Conservation (phyloP, 2,113 vertebrate species). For the Phalacrocorax carbo region DNA sequence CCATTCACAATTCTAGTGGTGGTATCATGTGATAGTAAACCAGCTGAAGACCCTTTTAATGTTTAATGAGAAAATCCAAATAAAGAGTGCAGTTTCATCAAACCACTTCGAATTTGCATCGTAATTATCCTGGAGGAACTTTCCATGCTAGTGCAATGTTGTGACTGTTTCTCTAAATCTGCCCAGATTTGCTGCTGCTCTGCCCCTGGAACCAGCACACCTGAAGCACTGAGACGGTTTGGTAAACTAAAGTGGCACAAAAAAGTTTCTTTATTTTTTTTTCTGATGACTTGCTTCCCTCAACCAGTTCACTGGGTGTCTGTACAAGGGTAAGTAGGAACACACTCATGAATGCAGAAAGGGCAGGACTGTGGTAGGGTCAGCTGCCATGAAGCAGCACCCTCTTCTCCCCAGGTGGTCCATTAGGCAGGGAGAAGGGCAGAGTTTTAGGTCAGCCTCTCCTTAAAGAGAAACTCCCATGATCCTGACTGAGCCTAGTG, state of each 20-base stretch:
- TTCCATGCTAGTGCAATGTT: not conserved
- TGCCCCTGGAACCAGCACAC: not conserved
- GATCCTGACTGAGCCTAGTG: not conserved
- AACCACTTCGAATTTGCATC: not conserved
- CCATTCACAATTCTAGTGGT: not conserved
- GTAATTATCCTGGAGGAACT: not conserved
- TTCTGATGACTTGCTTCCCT: not conserved
- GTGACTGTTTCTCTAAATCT: not conserved
- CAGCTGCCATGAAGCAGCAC: not conserved
- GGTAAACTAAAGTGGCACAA: not conserved
- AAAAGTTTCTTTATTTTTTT: not conserved
- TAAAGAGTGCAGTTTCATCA: not conserved
- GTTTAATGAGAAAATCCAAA: not conserved
- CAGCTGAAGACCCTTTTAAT: not conserved
- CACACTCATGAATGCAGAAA: rapidly evolving
- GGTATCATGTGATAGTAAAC: not conserved
- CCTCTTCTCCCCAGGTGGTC: not conserved
- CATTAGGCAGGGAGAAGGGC: not conserved
- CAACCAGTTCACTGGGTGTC: not conserved
- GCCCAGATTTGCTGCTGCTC: not conserved
- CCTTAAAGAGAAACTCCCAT: not conserved
- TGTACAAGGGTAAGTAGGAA: not conserved
- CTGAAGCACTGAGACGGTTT: not conserved
- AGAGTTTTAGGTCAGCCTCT: not conserved
- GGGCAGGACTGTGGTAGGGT: not conserved